Evolutionary conservation across 1,140 invertebrate species (phyloP).

Genomic region (Himalopsyche phryganea): DNA sequence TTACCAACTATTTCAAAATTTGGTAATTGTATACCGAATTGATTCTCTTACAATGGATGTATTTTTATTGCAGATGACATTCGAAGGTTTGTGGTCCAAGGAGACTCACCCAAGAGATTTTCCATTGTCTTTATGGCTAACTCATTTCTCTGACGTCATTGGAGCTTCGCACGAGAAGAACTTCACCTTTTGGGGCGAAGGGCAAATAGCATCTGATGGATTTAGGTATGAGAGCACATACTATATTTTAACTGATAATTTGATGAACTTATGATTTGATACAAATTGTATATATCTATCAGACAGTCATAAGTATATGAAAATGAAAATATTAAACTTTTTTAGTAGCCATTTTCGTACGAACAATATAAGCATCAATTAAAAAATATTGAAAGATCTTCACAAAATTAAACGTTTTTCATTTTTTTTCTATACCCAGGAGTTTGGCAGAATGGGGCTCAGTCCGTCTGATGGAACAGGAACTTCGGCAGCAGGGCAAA

Average conservation of each 20-base stretch:
- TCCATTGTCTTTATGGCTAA: slow-evolving; percentile 83
- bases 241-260: background rate
- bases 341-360: too few relatives aligned
- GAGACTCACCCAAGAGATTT: slow-evolving; percentile 96
- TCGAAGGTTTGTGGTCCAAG: slow-evolving; percentile 95
- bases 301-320: too few relatives aligned
- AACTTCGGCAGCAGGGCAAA: slow-evolving; percentile 77
- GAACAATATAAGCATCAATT: too few relatives aligned
- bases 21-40: too few relatives aligned
- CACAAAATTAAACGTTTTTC: too few relatives aligned
- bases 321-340: too few relatives aligned
- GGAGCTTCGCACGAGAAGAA: slow-evolving; percentile 90
- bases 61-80: slow-evolving; percentile 65
- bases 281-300: slow-evolving; percentile 1
- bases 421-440: too few relatives aligned
- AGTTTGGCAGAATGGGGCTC: slow-evolving; percentile 91
- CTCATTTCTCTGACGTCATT: slow-evolving; percentile 97
- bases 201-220: slow-evolving; percentile 85
- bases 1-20: too few relatives aligned
- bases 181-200: slow-evolving; percentile 93
- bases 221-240: slow-evolving; percentile 80
- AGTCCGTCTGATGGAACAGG: slow-evolving; percentile 83
- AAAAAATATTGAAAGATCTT: too few relatives aligned
- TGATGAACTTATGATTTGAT: background rate
- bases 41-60: too few relatives aligned